Conservation (phyloP, 1,140 invertebrate species). For the Brachionus rotundiformis region DNA sequence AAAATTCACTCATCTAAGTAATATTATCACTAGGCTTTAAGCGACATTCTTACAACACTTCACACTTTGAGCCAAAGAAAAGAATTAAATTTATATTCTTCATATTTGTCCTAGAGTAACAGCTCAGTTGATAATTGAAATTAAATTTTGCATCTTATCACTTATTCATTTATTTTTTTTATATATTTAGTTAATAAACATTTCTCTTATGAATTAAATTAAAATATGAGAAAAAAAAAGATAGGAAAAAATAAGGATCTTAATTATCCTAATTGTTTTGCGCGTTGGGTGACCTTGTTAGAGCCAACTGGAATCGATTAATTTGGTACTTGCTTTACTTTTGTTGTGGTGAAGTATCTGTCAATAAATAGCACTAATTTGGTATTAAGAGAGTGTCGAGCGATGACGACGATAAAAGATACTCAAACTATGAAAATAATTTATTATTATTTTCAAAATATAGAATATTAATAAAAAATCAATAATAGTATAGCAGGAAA, state of each 20-base stretch:
- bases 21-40: not conserved
- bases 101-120: constrained; percentile 8
- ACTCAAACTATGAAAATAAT: constrained; percentile 16
- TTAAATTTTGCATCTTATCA: not conserved
- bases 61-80: not conserved
- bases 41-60: not conserved
- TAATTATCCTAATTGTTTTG: not conserved
- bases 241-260: too few relatives aligned
- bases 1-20: not conserved
- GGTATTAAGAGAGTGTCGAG: not conserved
- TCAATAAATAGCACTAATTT: not conserved
- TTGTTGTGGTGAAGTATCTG: not conserved
- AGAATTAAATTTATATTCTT: not conserved
- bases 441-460: not conserved
- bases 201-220: not conserved
- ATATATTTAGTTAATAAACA: not conserved
- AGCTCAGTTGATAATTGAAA: not conserved
- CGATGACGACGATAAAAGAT: constrained; percentile 8
- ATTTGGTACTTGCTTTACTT: not conserved
- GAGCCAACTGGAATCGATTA: not conserved
- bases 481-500: constrained; percentile 8
- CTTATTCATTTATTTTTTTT: not conserved
- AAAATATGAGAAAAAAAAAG: too few relatives aligned
- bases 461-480: constrained; percentile 15
- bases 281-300: not conserved